Conservation (phyloP, 2,797 vertebrate genomes). For the Falco columbarius region DNA sequence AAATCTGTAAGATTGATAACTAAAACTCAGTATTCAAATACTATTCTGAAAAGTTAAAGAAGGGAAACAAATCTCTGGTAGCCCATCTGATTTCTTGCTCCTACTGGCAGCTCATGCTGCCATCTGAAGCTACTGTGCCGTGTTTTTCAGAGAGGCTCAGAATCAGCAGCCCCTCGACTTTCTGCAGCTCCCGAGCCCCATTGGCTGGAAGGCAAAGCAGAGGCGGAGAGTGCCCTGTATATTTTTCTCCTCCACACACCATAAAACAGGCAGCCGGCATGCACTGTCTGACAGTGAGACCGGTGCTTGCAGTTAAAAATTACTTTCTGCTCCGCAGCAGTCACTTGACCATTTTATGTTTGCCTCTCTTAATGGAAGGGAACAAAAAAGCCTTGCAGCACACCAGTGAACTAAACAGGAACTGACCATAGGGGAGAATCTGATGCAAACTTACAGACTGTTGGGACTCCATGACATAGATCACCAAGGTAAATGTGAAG, state of each 20-base stretch:
- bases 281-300: background rate
- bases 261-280: conserved; percentile 43
- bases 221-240: conserved; percentile 65
- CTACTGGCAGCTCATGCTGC: background rate
- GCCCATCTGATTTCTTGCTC: background rate
- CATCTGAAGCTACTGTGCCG: background rate
- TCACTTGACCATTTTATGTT: background rate
- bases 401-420: conserved; percentile 1
- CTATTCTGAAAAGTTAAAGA: background rate
- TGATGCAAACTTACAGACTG: background rate
- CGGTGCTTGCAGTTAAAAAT: conserved; percentile 13
- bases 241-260: conserved; percentile 22
- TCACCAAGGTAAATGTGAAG: conserved; percentile 2
- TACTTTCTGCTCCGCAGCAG: background rate
- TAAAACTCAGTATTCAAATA: background rate
- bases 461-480: background rate
- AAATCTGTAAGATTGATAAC: background rate
- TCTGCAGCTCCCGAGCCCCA: background rate
- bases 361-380: background rate
- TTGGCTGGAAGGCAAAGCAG: conserved; percentile 69
- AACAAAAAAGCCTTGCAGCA: conserved; percentile 6
- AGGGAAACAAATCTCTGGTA: background rate
- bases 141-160: conserved; percentile 1
- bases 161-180: conserved; percentile 9
- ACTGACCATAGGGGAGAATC: background rate